Percentiles rank a stretch among this genome's conserved stretches.
These are phyloP conservation scores for Crypturellus tataupa DNA, from an alignment of 2,797 vertebrate genomes.

Conservation along the genomic window DNA sequence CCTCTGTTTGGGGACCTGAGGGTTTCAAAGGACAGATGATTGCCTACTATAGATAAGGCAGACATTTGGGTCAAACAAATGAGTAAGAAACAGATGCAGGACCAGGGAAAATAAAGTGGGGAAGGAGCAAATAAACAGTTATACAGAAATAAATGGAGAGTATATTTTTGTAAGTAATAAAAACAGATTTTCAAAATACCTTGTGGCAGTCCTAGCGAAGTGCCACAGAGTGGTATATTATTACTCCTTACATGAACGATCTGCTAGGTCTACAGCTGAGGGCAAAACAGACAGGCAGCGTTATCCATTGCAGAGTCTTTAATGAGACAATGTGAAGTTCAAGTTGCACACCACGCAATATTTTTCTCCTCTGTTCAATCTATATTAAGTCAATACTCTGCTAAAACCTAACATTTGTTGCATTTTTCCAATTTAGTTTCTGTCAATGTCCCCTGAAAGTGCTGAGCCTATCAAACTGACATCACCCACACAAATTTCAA, in stretches of 20 bases:
- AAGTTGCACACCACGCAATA: conserved; percentile 69
- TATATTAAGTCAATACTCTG: conserved; percentile 79
- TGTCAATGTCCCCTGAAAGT: conserved; percentile 79
- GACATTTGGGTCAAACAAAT: neutral
- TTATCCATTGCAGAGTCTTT: conserved; percentile 73
- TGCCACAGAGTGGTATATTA: conserved; percentile 51
- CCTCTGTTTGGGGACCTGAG: neutral
- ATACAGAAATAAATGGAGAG: conserved; percentile 13
- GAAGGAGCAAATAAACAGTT: neutral
- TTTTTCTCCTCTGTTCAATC: conserved; percentile 79
- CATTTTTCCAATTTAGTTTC: conserved; percentile 82
- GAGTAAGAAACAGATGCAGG: neutral
- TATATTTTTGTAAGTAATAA: conserved; percentile 62
- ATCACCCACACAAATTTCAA: conserved; percentile 76
- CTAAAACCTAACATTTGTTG: conserved; percentile 79
- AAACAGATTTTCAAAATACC: conserved; percentile 49
- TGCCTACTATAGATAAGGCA: neutral
- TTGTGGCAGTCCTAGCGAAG: conserved; percentile 31
- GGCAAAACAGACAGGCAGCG: conserved; percentile 50
- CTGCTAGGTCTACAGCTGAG: conserved; percentile 46
- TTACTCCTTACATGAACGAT: conserved; percentile 58
- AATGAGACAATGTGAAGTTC: conserved; percentile 77
- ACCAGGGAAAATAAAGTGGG: neutral
- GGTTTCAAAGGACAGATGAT: neutral
- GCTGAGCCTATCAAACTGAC: conserved; percentile 77